Evolutionary conservation across 2,888 invertebrate genomes (phyloP), one percentile per base, ranked within the genome.

Genomic region (Syritta pipiens): DNA sequence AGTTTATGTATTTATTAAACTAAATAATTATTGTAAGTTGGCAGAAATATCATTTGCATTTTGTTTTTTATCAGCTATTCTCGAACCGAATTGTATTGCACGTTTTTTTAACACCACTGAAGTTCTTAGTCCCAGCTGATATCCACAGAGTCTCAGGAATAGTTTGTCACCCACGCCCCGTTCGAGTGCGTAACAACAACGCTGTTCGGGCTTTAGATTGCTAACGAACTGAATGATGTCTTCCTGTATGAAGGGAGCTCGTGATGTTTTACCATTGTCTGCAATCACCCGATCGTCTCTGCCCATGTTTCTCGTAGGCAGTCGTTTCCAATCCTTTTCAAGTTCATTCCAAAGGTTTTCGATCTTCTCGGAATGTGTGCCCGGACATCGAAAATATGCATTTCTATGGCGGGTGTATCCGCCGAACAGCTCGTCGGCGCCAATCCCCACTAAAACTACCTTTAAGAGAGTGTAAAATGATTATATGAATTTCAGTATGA

Each of bases 391-490:
- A 84, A 90, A 91, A 68, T 92, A 92, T 3, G 92, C 92, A 82
- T 93, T 94, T 84, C 97, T 91, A 86, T 99, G 98, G 72, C 97
- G 91, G 28, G 93, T 93, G 86, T 99, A 99, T 1, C 99, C 99
- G 49, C 96, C 98, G 86, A 99, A 94, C 81, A 98, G 91, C 90
- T 99, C 99, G 91, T 99, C 99, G 0, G 99, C 98, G 4, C 99
- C 99, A 90, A 96, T 96, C 28, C 99, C 99, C 83, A 95, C 89
- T 82, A 98, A 88, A 72, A 97, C 89, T 14, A 97, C 91, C 95
- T 95, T 20, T 1, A 20, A 12, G 30, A 28, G 17, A 9, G 5
- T 3, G 10, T 0, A 5, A 9, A 1, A 6, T 9, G 12, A 30
- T 10, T 32, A 10, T 4, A 32, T 1, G 2, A 37, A 14, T 17